Evolutionary conservation across 2,888 invertebrate species (phyloP).

Genomic region (Camptogramma bilineatum): DNA sequence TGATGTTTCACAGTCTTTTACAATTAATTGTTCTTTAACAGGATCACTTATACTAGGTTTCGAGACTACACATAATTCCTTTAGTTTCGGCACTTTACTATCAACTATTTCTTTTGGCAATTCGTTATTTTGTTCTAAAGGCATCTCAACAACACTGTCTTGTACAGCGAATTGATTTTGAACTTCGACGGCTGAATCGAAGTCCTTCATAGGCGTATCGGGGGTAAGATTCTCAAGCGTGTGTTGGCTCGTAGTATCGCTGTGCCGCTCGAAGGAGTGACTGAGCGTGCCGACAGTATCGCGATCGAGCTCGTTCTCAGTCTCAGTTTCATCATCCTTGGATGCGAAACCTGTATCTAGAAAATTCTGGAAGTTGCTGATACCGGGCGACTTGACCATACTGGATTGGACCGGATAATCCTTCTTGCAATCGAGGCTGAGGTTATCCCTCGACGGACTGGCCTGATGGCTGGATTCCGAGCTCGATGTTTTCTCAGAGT

Average conservation of each 20-base stretch:
- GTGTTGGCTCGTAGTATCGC: slow-evolving; percentile 74
- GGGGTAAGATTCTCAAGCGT: slow-evolving; percentile 78
- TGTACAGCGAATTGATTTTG: slow-evolving; percentile 45
- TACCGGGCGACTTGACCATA: slow-evolving; percentile 80
- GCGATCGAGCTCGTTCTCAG: slow-evolving; percentile 70
- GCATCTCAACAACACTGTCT: slow-evolving; percentile 36
- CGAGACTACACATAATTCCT: slow-evolving; percentile 75
- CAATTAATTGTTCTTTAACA: slow-evolving; percentile 67
- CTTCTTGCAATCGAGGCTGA: slow-evolving; percentile 79
- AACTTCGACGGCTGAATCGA: slow-evolving; percentile 56
- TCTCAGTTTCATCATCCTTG: slow-evolving; percentile 53
- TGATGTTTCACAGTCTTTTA: slow-evolving; percentile 77
- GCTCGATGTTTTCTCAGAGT: slow-evolving; percentile 86
- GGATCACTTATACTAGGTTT: slow-evolving; percentile 75
- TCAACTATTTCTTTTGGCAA: slow-evolving; percentile 75
- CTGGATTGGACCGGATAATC: slow-evolving; percentile 74
- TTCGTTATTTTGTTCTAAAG: slow-evolving; percentile 56
- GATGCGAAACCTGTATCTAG: slow-evolving; percentile 65
- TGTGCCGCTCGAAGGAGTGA: slow-evolving; percentile 79
- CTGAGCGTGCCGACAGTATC: slow-evolving; percentile 77
- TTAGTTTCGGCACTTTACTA: slow-evolving; percentile 73
- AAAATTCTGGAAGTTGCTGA: slow-evolving; percentile 77
- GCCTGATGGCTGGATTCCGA: slow-evolving; percentile 86
- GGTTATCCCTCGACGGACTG: slow-evolving; percentile 81
- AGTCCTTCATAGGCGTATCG: slow-evolving; percentile 74